These are phyloP conservation scores for Pterostichus madidus DNA, from an alignment of 2,888 invertebrate genomes.

Conservation along the genomic window DNA sequence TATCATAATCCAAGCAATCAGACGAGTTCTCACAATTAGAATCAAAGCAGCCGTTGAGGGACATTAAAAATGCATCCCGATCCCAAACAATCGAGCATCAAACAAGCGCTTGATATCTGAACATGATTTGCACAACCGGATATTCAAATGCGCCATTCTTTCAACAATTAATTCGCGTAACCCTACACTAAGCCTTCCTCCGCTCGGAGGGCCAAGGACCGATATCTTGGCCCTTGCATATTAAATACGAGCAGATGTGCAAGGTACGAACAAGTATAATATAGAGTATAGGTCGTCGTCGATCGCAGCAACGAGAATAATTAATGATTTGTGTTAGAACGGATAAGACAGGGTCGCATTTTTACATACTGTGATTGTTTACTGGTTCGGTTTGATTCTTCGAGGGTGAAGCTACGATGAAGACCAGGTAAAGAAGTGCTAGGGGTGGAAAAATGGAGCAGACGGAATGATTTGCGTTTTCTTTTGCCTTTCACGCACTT, in stretches of 20 bases:
- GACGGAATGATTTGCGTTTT: slow-evolving; percentile 59
- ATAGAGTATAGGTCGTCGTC: neutral
- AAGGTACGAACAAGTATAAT: neutral
- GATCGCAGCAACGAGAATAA: slow-evolving; percentile 34
- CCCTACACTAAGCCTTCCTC: slow-evolving; percentile 46
- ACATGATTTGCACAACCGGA: slow-evolving; percentile 63
- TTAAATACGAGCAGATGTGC: slow-evolving; percentile 36
- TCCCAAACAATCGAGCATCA: slow-evolving; percentile 42
- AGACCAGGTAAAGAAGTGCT: slow-evolving; percentile 3
- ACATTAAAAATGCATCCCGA: slow-evolving; percentile 52
- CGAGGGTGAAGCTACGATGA: neutral
- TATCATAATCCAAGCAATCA: slow-evolving; percentile 17
- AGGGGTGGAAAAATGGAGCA: neutral
- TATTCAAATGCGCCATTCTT: slow-evolving; percentile 61
- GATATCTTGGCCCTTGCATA: slow-evolving; percentile 44
- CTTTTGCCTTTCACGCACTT: slow-evolving; percentile 28
- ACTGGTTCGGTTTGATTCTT: slow-evolving; percentile 18
- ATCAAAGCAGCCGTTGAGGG: slow-evolving; percentile 39
- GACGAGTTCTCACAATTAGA: slow-evolving; percentile 44
- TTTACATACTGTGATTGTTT: slow-evolving; percentile 40
- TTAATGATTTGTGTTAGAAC: slow-evolving; percentile 38
- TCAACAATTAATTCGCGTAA: slow-evolving; percentile 61
- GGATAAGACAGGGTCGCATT: slow-evolving; percentile 40
- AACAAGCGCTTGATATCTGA: slow-evolving; percentile 15
- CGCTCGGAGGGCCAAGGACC: slow-evolving; percentile 13